phyloP scores from a whole-genome alignment of 2,797 vertebrate genomes.

The Ibycter americanus region DNA sequence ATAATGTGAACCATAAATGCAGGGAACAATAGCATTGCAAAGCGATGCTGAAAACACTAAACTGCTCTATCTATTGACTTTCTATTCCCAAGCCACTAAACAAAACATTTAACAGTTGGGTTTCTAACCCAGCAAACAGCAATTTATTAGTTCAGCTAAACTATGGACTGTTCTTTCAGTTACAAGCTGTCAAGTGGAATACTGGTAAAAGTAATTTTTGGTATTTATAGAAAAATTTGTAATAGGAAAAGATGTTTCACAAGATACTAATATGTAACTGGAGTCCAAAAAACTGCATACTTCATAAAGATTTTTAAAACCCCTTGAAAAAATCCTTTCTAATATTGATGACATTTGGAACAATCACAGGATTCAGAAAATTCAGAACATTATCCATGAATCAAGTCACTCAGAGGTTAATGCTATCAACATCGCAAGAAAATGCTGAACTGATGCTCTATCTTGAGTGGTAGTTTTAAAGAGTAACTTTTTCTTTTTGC shows the following conservation, averaged over 20 bases:
- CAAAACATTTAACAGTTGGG: background rate
- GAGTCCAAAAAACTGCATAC: background rate
- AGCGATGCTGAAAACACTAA: background rate
- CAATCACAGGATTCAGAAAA: background rate
- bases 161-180: background rate
- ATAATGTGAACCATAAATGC: background rate
- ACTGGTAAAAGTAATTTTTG: background rate
- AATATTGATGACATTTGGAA: background rate
- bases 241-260: constrained; percentile 16
- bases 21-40: background rate
- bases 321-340: background rate
- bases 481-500: background rate
- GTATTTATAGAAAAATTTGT: constrained; percentile 6
- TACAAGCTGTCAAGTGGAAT: background rate
- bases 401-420: background rate
- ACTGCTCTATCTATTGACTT: background rate
- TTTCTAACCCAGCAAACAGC: background rate
- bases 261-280: background rate
- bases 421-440: background rate
- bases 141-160: background rate
- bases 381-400: background rate
- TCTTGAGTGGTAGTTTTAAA: background rate
- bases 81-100: background rate
- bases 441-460: background rate
- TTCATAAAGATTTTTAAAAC: background rate